phyloP scores from a whole-genome alignment of 2,888 invertebrate species.

The Trachelus iudaicus region DNA sequence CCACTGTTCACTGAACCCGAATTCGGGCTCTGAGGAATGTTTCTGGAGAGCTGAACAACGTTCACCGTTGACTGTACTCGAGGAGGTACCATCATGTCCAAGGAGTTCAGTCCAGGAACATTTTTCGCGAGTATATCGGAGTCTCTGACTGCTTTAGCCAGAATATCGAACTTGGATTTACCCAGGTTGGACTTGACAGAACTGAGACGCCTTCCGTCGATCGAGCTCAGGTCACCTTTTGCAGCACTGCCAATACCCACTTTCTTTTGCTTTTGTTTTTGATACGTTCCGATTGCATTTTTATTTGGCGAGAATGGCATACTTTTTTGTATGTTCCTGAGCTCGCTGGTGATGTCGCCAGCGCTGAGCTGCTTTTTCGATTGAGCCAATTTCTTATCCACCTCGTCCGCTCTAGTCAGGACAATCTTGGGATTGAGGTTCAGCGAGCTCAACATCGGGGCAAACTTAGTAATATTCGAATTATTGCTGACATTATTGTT shows the following conservation, averaged over 20 bases:
- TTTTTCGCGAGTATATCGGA: slow-evolving; percentile 66
- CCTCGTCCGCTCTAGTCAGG: slow-evolving; percentile 59
- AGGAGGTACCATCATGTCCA: slow-evolving; percentile 72
- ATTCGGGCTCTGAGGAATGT: slow-evolving; percentile 59
- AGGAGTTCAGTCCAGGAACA: slow-evolving; percentile 71
- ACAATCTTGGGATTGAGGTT: slow-evolving; percentile 66
- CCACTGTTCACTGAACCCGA: slow-evolving; percentile 55
- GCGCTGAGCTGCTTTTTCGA: slow-evolving; percentile 52
- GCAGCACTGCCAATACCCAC: slow-evolving; percentile 15
- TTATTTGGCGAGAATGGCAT: slow-evolving; percentile 55
- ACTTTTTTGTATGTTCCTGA: slow-evolving; percentile 56
- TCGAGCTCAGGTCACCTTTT: slow-evolving; percentile 23
- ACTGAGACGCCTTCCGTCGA: slow-evolving; percentile 32
- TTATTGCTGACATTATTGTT: slow-evolving; percentile 30
- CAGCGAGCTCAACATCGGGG: slow-evolving; percentile 62
- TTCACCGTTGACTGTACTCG: slow-evolving; percentile 68
- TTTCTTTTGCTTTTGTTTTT: slow-evolving; percentile 43
- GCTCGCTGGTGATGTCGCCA: slow-evolving; percentile 53
- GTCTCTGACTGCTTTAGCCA: slow-evolving; percentile 54
- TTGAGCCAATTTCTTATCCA: slow-evolving; percentile 46
- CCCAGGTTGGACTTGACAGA: slow-evolving; percentile 37
- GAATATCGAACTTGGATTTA: slow-evolving; percentile 53
- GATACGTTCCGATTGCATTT: slow-evolving; percentile 45
- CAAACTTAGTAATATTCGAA: slow-evolving; percentile 48
- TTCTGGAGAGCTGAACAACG: slow-evolving; percentile 70